Conservation (phyloP, 2,888 invertebrate genomes). For the Harpalus rubripes region DNA sequence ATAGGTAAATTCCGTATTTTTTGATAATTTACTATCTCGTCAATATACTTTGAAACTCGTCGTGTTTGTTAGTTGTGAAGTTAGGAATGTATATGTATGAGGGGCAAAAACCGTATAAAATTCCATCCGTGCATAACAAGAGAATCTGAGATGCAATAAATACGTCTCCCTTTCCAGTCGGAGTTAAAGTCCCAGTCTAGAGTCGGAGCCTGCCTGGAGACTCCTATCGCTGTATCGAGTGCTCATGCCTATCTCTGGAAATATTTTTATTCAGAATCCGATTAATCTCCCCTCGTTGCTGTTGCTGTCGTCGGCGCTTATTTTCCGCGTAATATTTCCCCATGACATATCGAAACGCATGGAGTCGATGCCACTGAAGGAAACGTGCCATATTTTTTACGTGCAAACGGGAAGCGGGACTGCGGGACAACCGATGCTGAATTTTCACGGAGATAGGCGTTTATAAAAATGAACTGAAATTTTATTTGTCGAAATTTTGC, state of each 20-base stretch:
- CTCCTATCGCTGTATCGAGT: background rate
- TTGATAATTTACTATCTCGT: too few species aligned
- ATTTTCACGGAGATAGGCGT: background rate
- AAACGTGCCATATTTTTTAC: slow-evolving; percentile 12
- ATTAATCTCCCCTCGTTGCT: slow-evolving; percentile 31
- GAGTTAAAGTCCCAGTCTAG: background rate
- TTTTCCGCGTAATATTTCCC: slow-evolving; percentile 42
- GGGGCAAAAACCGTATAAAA: background rate
- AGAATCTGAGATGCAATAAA: slow-evolving; percentile 36
- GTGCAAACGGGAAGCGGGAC: background rate
- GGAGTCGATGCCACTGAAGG: background rate
- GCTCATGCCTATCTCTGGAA: slow-evolving; percentile 11
- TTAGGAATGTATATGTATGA: background rate
- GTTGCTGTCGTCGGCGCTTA: slow-evolving; percentile 38
- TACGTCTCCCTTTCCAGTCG: slow-evolving; percentile 1
- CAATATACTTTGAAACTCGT: too few species aligned
- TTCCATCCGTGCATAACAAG: slow-evolving; percentile 30
- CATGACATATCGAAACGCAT: slow-evolving; percentile 39
- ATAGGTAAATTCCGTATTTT: too few species aligned
- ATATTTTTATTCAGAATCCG: slow-evolving; percentile 48
- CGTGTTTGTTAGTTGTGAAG: too few species aligned
- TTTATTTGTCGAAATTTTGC: too few species aligned
- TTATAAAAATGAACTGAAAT: background rate
- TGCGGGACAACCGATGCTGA: background rate
- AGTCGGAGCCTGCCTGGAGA: background rate